These are phyloP conservation scores for Sturnus vulgaris DNA, from an alignment of 2,113 vertebrate species.

Conservation along the genomic window DNA sequence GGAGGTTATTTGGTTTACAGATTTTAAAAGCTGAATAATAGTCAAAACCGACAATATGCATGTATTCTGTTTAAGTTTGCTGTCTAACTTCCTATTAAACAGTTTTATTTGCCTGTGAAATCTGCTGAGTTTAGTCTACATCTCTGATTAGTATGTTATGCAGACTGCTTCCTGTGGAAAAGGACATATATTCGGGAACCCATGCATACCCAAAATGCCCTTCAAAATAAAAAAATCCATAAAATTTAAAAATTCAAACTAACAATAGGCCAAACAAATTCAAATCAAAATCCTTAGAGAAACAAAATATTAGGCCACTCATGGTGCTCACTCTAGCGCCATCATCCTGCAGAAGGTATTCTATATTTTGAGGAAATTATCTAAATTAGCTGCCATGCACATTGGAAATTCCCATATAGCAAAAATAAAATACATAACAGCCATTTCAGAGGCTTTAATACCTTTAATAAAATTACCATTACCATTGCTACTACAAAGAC, in stretches of 20 bases:
- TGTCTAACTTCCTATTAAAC: not conserved
- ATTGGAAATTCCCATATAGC: not conserved
- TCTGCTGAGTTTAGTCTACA: not conserved
- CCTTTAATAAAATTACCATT: conserved; percentile 17
- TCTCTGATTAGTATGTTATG: not conserved
- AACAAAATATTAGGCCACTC: not conserved
- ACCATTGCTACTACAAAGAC: not conserved
- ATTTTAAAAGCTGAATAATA: not conserved
- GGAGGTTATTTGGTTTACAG: not conserved
- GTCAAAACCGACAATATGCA: not conserved
- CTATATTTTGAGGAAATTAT: not conserved
- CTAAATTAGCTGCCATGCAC: not conserved
- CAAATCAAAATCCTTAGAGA: not conserved
- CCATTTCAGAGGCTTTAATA: conserved; percentile 10
- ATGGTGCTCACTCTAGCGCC: not conserved
- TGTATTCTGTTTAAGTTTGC: not conserved
- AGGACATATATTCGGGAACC: not conserved
- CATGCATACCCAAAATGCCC: not conserved
- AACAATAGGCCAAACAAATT: not conserved
- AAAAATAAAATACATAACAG: not conserved
- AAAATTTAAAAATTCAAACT: not conserved
- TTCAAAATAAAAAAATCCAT: not conserved
- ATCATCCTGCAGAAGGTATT: not conserved
- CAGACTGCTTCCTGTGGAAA: not conserved
- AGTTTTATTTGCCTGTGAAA: not conserved